Base-by-base conservation (phyloP, 2,113 vertebrate species). In the Herpetotheres cachinnans region DNA sequence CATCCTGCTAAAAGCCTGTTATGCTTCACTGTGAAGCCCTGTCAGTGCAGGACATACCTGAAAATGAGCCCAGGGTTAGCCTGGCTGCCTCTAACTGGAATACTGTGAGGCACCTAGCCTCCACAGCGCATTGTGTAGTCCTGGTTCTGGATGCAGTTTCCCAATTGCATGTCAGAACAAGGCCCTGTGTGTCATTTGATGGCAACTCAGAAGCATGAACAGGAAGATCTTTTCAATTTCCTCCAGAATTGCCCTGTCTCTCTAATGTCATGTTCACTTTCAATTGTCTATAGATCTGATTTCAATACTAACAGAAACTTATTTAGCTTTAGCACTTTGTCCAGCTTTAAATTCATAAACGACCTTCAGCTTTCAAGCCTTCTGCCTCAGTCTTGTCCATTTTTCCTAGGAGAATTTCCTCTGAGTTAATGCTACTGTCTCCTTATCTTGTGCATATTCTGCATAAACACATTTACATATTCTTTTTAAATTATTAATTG, bases 121-220 rank as follows among this genome's bases (percentile, higher is more conserved):
- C 24, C 4, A 0, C 46, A 58, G 55, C 20, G 15, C 2, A 0
- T 16, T 22, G 10, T 9, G 9, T 6, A 27, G 42, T 40, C 15
- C 54, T 13, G n/a, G 15, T 14, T 86, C 76, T 36, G 91, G 11
- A 12, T 29, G 21, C 47, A 42, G n/a, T 76, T 54, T 54, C 22
- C 19, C 18, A 46, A 6, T 0, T 34, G 4, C 27, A 46, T 7
- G 1, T 47, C 72, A 76, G 67, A 89, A 38, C 7, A 58, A 83
- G 40, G 19, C 1, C 2, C 25, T 46, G 3, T 26, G n/a, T 49
- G 38, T 47, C 13, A n/a, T 32, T 29, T 76, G 36, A 54, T 32
- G 11, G 34, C 24, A 44, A 32, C 18, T 40, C 21, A 44, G n/a
- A 62, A 73, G 9, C 8, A 46, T 4, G 9, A 89, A 36, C 3